Evolutionary conservation across 1,140 invertebrate species (phyloP), one percentile per base, ranked within the genome.

Genomic region (Leguminivora glycinivorella): DNA sequence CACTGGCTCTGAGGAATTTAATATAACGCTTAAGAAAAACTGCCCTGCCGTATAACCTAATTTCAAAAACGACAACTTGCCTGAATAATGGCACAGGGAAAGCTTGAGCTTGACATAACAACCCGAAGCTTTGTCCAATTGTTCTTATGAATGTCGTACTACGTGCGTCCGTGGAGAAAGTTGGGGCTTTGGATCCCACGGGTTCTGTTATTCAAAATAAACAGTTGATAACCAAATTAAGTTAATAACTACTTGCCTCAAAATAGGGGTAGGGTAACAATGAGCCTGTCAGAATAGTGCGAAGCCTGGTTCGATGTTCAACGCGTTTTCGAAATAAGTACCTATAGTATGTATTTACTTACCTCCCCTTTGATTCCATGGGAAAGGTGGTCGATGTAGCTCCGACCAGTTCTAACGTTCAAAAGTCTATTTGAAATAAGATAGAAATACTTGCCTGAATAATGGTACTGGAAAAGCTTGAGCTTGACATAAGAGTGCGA

Each of bases 101-200:
- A 34, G 94, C 95, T 86, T 96, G 96, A 75, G 96, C 96, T 87
- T 95, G 95, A 92, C 97, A 98, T 29, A 96, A 93, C 69, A 92
- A 82, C 73, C 79, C 88, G 77, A 92, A 90, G 78, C 81, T 87
- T 82, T 90, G 87, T 24, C 80, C 75, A 67, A 88, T 77, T 67
- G 56, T 90, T 72, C 93, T 81, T 73, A 93, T 84, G 80, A 94
- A 93, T 75, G 93, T 93, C 72, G 92, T 93, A 85, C 93, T 93
- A 90, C 94, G 95, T 70, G 94, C 93, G 68, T 95, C 94, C 75
- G 93, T 93, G n/a, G 94, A 93, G 83, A 95, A 95, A 43, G 93
- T 92, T 4, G 95, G 95, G 70, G 94, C 92, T 90, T 95, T 95
- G 75, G 92, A 94, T 72, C 94, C 94, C 75, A 95, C 93, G 70